These are phyloP conservation scores for Carassius carassius DNA, from an alignment of 2,113 vertebrate genomes.

Conservation along the genomic window DNA sequence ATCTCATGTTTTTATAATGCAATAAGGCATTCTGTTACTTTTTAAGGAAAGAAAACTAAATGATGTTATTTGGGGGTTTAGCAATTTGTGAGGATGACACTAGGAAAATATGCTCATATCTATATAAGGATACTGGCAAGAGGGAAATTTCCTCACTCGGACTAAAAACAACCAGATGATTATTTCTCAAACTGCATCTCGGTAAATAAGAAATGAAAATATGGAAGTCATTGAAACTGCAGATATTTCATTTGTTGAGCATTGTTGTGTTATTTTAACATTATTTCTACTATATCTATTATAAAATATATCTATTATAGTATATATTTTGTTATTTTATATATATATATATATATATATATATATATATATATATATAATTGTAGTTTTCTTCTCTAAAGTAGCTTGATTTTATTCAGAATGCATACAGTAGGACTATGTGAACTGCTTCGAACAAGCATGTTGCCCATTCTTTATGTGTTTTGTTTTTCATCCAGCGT, in stretches of 20 bases:
- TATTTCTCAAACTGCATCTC: not conserved
- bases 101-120: not conserved
- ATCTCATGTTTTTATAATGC: not conserved
- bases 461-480: not conserved
- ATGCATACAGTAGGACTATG: no score
- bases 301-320: no score
- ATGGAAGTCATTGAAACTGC: not conserved
- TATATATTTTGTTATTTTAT: not conserved
- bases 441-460: no score
- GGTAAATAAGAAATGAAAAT: not conserved
- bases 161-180: not conserved
- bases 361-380: no score
- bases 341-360: no score
- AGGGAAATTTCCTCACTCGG: not conserved
- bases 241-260: not conserved
- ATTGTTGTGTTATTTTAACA: not conserved
- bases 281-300: no score
- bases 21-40: not conserved
- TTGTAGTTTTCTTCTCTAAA: not conserved
- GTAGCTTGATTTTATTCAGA: no score
- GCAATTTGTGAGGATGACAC: not conserved
- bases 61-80: not conserved
- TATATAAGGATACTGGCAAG: not conserved
- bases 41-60: not conserved
- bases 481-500: slow-evolving; percentile 66